Evolutionary conservation across 2,888 invertebrate genomes (phyloP).

Genomic region (Nephrotoma appendiculata): DNA sequence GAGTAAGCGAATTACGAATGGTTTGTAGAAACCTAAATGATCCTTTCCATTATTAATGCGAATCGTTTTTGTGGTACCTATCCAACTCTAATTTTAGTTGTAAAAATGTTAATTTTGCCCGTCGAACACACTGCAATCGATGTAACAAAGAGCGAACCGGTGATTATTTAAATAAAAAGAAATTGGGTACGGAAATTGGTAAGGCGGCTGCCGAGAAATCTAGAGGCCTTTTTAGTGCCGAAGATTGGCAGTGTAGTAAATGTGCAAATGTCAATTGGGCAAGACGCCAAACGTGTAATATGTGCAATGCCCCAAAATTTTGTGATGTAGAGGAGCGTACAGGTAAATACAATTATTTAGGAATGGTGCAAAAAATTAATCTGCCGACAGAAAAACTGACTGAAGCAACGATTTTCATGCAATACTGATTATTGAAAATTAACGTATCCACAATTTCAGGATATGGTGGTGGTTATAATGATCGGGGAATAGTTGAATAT

Average conservation of each 20-base stretch:
- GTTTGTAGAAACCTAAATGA: slow-evolving; percentile 9
- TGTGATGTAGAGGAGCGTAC: slow-evolving; percentile 76
- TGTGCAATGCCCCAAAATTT: slow-evolving; percentile 97
- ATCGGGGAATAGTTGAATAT: slow-evolving; percentile 91
- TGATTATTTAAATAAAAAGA: slow-evolving; percentile 46
- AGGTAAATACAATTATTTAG: slow-evolving; percentile 26
- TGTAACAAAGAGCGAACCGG: slow-evolving; percentile 58
- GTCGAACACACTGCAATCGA: slow-evolving; percentile 79
- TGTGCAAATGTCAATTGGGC: slow-evolving; percentile 99
- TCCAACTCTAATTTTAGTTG: slow-evolving; percentile 35
- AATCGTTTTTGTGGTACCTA: slow-evolving; percentile 8
- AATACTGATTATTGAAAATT: not conserved
- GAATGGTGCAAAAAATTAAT: slow-evolving; percentile 16
- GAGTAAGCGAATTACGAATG: slow-evolving; percentile 29
- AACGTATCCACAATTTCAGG: slow-evolving; percentile 27
- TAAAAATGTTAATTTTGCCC: slow-evolving; percentile 89
- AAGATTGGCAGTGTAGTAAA: slow-evolving; percentile 99
- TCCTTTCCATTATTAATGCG: slow-evolving; percentile 10
- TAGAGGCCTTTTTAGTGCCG: slow-evolving; percentile 67
- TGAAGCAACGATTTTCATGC: not conserved
- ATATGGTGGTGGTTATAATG: slow-evolving; percentile 88
- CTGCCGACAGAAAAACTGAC: not conserved
- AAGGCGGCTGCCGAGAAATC: slow-evolving; percentile 97
- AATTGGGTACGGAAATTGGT: slow-evolving; percentile 91
- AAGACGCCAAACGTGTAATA: slow-evolving; percentile 86